Evolutionary conservation across 2,888 invertebrate species (phyloP).

Genomic region (Caenorhabditis imperialis): DNA sequence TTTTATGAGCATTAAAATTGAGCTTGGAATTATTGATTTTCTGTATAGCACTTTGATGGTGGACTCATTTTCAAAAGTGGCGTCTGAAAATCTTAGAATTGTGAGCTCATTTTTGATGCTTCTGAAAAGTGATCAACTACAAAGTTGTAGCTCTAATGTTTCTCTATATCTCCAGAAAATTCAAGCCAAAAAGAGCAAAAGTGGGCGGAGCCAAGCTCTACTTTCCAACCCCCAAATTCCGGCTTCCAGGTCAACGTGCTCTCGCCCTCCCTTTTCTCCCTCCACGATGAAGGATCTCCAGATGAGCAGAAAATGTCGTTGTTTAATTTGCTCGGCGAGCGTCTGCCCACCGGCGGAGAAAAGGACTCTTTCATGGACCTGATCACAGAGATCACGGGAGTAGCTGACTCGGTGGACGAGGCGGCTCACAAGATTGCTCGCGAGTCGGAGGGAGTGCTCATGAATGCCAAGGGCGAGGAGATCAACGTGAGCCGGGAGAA

Average conservation of each 20-base stretch:
- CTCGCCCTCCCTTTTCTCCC: conserved; percentile 70
- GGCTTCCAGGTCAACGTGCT: conserved; percentile 63
- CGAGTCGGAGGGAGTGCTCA: conserved; percentile 47
- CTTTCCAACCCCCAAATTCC: neutral
- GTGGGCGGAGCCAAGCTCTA: no score
- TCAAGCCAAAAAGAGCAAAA: no score
- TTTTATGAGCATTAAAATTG: no score
- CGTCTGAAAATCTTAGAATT: no score
- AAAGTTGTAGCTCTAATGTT: no score
- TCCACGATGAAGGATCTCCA: conserved; percentile 66
- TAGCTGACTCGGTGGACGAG: conserved; percentile 57
- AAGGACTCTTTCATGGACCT: conserved; percentile 68
- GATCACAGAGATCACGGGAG: conserved; percentile 71
- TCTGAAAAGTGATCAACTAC: no score
- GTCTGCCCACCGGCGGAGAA: conserved; percentile 53
- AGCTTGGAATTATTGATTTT: no score
- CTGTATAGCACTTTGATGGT: no score
- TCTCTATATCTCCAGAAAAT: no score
- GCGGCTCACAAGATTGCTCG: conserved; percentile 30
- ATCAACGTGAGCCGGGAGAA: conserved; percentile 63
- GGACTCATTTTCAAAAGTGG: no score
- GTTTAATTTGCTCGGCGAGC: no score
- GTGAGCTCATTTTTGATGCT: no score
- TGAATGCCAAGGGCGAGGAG: conserved; percentile 62
- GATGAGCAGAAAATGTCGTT: conserved; percentile 58